Base-by-base conservation (phyloP, 2,797 vertebrate species). In the Scleropages formosus region DNA sequence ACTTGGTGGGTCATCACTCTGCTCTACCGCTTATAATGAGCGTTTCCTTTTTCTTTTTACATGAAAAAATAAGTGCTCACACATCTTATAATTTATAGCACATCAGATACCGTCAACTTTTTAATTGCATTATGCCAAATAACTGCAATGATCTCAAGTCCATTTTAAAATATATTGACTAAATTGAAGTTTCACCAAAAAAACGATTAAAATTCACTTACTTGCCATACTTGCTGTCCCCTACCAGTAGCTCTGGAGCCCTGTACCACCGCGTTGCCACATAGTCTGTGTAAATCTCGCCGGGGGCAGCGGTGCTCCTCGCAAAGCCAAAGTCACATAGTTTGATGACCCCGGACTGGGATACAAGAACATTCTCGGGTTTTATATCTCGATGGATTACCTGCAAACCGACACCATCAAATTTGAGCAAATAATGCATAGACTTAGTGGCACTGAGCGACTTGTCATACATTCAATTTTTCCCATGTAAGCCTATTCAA, bases 261-360 rank as follows among this genome's bases (percentile, higher is more conserved):
- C 96, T 85, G 88, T 98, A 98, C 96, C 96, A 96, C 1, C 95
- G 91, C 0, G 95, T 98, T 0, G 96, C 94, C 77, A 97, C 96
- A 0, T 97, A 97, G 81, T 96, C 95, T 0, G 95, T 97, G 67
- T 96, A 95, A 18, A 80, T 81, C 15, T 94, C 95, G 0, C 91
- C 89, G 0, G 94, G 89, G 0, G 88, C 78, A 0, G 91, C 89
- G 80, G 96, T 46, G 0, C 88, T 91, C 0, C 94, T 91, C 0
- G 95, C 96, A 78, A 98, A 96, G 9, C 96, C 96, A 0, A 98
- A 97, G 80, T 97, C 96, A 13, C 96, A 97, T 0, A 97, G 84
- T 74, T 98, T 98, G 26, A 97, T 89, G 69, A 97, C 89, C 0
- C 94, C 94, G 0, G 85, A 90, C 74, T 92, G 91, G 61, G 95